Percentiles rank a stretch among this genome's conserved stretches.
phyloP scores from a whole-genome alignment of 1,140 invertebrate genomes.

The Pissodes strobi region DNA sequence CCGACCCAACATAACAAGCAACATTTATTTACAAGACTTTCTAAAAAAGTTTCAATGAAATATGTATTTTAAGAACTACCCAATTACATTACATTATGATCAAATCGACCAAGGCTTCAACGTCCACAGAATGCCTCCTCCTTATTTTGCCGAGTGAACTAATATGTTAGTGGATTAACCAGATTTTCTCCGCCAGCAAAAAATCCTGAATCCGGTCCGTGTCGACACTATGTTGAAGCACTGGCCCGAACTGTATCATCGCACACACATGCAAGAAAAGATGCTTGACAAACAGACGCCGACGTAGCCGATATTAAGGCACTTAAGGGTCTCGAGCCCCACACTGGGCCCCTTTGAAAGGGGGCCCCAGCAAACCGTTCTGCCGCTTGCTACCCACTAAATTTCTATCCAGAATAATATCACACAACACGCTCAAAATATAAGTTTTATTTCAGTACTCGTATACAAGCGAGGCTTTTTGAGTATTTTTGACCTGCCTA shows the following conservation, averaged over 20 bases:
- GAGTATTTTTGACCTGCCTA: slow-evolving; percentile 56
- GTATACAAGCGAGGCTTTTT: slow-evolving; percentile 55
- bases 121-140: too few species aligned
- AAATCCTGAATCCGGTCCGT: slow-evolving; percentile 16
- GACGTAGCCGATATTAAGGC: neutral
- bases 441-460: slow-evolving; percentile 57
- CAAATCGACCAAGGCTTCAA: too few species aligned
- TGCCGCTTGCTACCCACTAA: slow-evolving; percentile 53
- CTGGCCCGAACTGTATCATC: slow-evolving; percentile 21
- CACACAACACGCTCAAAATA: slow-evolving; percentile 54
- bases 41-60: too few species aligned
- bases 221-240: slow-evolving; percentile 11
- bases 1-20: too few species aligned
- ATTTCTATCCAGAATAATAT: slow-evolving; percentile 53
- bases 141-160: too few species aligned
- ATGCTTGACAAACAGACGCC: slow-evolving; percentile 9
- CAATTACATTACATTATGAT: too few species aligned
- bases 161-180: too few species aligned
- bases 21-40: too few species aligned
- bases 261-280: slow-evolving; percentile 16
- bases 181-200: too few species aligned
- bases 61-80: too few species aligned
- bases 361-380: slow-evolving; percentile 33
- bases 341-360: slow-evolving; percentile 21
- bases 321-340: neutral